Evolutionary conservation across 2,888 invertebrate species (phyloP), one percentile per base, ranked within the genome.

Genomic region (Lordiphosa andalusiaca): DNA sequence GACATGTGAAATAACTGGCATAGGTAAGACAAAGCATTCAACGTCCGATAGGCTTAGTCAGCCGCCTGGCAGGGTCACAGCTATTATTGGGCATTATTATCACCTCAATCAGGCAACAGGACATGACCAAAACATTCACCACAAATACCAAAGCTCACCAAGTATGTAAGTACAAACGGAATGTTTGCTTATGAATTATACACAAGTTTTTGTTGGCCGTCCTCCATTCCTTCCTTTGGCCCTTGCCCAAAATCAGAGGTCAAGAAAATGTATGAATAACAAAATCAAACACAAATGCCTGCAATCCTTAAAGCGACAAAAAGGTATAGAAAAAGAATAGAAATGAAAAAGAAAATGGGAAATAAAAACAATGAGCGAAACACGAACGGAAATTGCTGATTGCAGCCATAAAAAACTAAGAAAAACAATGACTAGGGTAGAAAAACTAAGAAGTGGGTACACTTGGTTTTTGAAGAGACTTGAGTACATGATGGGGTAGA

Each of bases 71-170:
- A 13, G n/a, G 38, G 37, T 54, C 35, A 42, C 19, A 13, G 37
- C 55, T 64, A 75, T 80, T 83, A 70, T 80, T 63, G 73, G 73
- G 52, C 53, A 48, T 64, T 80, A 76, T 76, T 83, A 83, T 80
- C 70, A 61, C 71, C 52, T 53, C 53, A 71, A 73, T 70, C 67
- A 51, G 58, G 0, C 39, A 66, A 3, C 9, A 21, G 42, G 53
- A 52, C 48, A 49, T 25, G 42, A 36, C 53, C 21, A 39, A 39
- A n/a, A 19, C 38, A 23, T 42, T n/a, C 30, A 48, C 37, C 65
- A 47, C 51, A 54, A 42, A 37, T 23, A 41, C 38, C 33, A 58
- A 30, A 37, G 19, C 19, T 36, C 50, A 53, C 38, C 39, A 41
- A 10, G 23, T 30, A 36, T 21, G 56, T 46, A 25, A 46, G 51